Evolutionary conservation across 2,113 vertebrate species (phyloP).

Genomic region (Butorides virescens): DNA sequence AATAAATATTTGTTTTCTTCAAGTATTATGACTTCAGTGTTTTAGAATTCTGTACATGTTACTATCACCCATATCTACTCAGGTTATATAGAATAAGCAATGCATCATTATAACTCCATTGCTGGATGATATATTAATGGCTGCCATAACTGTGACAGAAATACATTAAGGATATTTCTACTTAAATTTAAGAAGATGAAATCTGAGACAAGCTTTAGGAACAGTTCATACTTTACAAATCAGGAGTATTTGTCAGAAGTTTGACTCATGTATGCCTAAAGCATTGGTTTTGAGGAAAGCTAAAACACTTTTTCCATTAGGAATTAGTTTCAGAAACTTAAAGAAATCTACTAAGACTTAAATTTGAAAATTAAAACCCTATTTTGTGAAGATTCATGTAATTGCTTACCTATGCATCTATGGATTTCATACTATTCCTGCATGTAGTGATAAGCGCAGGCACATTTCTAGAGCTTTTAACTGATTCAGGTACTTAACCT

Average conservation of each 20-base stretch:
- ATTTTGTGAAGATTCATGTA: not conserved
- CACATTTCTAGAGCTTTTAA: not conserved
- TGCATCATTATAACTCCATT: constrained; percentile 31
- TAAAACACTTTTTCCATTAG: not conserved
- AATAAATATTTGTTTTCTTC: not conserved
- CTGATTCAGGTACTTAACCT: not conserved
- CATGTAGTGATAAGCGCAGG: not conserved
- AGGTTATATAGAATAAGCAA: not conserved
- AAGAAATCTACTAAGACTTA: not conserved
- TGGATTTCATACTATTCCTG: not conserved
- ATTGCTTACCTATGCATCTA: not conserved
- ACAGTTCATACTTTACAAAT: not conserved
- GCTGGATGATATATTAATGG: constrained; percentile 37
- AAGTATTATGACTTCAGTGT: not conserved
- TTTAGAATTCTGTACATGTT: not conserved
- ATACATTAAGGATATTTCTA: constrained; percentile 27
- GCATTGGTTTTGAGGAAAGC: not conserved
- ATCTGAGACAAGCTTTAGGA: not conserved
- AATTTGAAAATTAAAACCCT: not conserved
- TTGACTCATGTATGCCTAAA: not conserved
- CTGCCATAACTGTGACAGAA: constrained; percentile 37
- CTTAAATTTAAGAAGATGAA: not conserved
- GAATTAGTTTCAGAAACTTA: not conserved
- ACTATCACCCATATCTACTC: not conserved
- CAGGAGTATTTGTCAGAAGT: not conserved